Base-by-base conservation (phyloP, 2,797 vertebrate species). In the Parotocinclus haroldoi region DNA sequence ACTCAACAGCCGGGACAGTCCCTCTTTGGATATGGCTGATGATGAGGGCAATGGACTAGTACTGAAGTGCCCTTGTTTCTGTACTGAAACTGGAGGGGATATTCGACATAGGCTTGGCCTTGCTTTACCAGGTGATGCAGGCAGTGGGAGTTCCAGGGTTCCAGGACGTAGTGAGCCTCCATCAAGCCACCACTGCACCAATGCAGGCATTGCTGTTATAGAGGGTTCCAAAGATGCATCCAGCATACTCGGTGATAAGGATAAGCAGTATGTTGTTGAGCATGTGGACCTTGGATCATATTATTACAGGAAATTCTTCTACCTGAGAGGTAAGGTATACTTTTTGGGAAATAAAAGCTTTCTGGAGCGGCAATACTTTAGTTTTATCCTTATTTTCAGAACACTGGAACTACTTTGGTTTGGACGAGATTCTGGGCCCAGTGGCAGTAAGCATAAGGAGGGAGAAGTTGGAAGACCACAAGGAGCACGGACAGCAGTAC, bases 341-440 rank as follows among this genome's bases (percentile, higher is more conserved):
- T 8, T 18, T 63, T 58, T 54, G 18, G 9, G 12, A 12, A 37
- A 46, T 12, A 44, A 7, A 1, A 10, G 12, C 37, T 8, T 50
- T 48, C 5, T 38, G 10, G 6, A 11, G 45, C 38, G 7, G 14
- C 18, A n/a, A 3, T 19, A 8, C n/a, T 68, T 4, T 13, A 10
- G 44, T 65, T 19, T 13, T 55, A 13, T 56, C 13, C 51, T 17
- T 38, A 18, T 44, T 58, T 55, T 72, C 88, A 98, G 94, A 98
- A 79, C 93, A 99, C 82, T 96, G 94, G 94, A 99, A 98, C 88
- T 98, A 99, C 82, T 98, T 98, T 84, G 96, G 96, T 52, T 84
- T 95, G 4, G 96, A 99, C 67, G 96, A 99, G 75, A 89, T 90
- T 12, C 82, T 98, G 61, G 96, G 96, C 71, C 96, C 96, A 0